Evolutionary conservation across 2,888 invertebrate genomes (phyloP).

Genomic region (Nezara viridula): DNA sequence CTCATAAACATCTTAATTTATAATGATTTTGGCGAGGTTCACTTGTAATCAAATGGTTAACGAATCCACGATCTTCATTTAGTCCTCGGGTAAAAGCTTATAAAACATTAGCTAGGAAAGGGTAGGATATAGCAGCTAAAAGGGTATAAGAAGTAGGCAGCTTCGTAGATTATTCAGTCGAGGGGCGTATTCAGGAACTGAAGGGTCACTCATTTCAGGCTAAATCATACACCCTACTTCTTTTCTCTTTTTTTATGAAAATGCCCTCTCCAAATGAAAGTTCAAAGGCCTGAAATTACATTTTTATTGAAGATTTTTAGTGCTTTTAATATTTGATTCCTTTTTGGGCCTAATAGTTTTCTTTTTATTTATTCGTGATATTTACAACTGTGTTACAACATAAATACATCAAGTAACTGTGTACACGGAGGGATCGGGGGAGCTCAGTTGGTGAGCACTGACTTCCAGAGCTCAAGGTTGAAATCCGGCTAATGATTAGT

Average conservation of each 20-base stretch:
- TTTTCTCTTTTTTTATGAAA: not conserved
- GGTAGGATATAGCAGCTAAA: not conserved
- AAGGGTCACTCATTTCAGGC: constrained; percentile 20
- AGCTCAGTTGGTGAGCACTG: no score
- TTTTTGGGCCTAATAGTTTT: not conserved
- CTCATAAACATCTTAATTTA: no score
- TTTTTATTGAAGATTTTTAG: not conserved
- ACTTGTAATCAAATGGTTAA: no score
- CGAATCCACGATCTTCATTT: not conserved
- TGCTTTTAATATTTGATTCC: not conserved
- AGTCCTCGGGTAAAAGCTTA: not conserved
- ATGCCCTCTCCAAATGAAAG: not conserved
- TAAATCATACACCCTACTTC: not conserved
- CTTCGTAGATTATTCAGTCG: constrained; percentile 13
- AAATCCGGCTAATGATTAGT: no score
- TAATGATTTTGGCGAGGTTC: no score
- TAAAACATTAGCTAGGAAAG: not conserved
- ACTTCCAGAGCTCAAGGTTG: no score
- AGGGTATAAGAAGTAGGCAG: not conserved
- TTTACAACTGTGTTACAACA: no score
- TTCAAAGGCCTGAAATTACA: not conserved
- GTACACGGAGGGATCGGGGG: no score
- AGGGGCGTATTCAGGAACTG: not conserved
- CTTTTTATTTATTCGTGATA: no score
- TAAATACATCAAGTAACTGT: no score